Conservation (phyloP, 2,113 vertebrate genomes). For the Pygoscelis antarcticus region DNA sequence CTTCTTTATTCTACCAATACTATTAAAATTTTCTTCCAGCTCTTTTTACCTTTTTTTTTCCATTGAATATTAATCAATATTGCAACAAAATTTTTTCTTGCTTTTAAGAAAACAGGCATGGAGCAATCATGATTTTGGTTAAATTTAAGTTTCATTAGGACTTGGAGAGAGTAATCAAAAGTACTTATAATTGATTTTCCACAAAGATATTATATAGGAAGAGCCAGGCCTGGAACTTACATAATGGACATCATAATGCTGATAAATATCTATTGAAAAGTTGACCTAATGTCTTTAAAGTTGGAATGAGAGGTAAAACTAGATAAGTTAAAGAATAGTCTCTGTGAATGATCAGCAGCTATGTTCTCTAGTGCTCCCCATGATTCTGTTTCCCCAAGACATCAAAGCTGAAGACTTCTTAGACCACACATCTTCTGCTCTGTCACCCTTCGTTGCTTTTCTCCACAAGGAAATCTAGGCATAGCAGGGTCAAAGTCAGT, state of each 20-base stretch:
- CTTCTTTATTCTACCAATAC: background rate
- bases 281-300: background rate
- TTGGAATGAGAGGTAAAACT: background rate
- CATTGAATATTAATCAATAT: background rate
- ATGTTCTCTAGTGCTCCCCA: background rate
- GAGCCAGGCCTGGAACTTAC: background rate
- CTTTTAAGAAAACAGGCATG: background rate
- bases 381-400: background rate
- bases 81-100: accelerated
- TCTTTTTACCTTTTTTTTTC: background rate
- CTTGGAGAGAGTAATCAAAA: background rate
- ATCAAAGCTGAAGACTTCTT: background rate
- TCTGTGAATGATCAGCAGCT: background rate
- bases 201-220: background rate
- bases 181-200: background rate
- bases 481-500: background rate
- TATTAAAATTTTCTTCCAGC: background rate
- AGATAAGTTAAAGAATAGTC: background rate
- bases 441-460: background rate
- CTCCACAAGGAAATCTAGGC: background rate
- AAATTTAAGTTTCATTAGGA: background rate
- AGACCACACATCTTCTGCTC: background rate
- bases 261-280: background rate
- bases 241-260: background rate
- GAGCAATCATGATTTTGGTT: background rate